These are phyloP conservation scores for Fulmarus glacialis DNA, from an alignment of 2,113 vertebrate species.

Conservation along the genomic window DNA sequence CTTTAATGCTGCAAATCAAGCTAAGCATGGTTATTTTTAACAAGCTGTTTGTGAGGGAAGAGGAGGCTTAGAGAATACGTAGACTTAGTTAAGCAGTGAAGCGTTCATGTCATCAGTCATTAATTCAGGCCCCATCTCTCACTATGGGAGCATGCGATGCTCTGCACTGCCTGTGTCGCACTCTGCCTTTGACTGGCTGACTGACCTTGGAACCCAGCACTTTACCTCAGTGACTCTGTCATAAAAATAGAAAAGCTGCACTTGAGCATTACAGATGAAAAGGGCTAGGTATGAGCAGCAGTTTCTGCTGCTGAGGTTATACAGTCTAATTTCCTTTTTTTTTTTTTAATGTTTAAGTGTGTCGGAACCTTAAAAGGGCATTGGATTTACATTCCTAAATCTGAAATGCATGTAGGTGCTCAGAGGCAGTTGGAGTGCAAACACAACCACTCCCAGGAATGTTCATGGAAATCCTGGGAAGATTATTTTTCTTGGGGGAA, in stretches of 20 bases:
- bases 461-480: not conserved
- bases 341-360: not conserved
- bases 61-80: too few relatives aligned
- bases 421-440: accelerated
- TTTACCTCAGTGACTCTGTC: not conserved
- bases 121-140: not conserved
- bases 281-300: not conserved
- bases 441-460: not conserved
- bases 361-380: accelerated
- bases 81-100: not conserved
- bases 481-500: not conserved
- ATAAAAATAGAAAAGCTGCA: not conserved
- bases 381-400: not conserved
- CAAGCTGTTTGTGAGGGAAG: not conserved
- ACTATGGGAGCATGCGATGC: not conserved
- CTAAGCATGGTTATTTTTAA: not conserved
- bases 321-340: not conserved
- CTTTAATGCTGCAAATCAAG: not conserved
- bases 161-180: not conserved
- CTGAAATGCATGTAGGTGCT: not conserved
- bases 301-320: accelerated
- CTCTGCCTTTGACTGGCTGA: not conserved
- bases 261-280: not conserved
- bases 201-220: not conserved
- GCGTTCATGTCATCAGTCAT: accelerated